These are phyloP conservation scores for Saturnia pavonia DNA, from an alignment of 2,888 invertebrate species.

Conservation along the genomic window DNA sequence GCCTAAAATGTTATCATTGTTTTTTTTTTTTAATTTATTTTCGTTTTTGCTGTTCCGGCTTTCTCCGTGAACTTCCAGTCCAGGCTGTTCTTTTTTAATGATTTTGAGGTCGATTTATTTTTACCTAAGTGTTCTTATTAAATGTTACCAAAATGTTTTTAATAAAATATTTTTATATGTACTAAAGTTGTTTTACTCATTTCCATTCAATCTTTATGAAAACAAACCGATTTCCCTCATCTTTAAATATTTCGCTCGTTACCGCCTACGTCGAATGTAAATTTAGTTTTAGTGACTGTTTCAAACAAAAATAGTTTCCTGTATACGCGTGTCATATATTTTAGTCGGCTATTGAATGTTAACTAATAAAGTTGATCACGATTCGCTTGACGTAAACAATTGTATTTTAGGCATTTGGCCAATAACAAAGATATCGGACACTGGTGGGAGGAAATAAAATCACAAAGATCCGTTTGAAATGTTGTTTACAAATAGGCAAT, in stretches of 20 bases:
- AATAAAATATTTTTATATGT: slow-evolving; percentile 84
- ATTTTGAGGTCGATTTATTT: slow-evolving; percentile 83
- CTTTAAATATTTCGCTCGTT: slow-evolving; percentile 22
- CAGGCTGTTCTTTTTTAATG: slow-evolving; percentile 82
- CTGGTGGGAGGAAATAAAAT: background rate
- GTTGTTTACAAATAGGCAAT: background rate
- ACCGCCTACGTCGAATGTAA: slow-evolving; percentile 32
- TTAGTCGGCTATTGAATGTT: slow-evolving; percentile 31
- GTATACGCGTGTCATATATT: slow-evolving; percentile 40
- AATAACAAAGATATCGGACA: slow-evolving; percentile 37
- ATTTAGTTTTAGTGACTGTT: slow-evolving; percentile 38
- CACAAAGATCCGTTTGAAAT: background rate
- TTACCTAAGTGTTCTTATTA: slow-evolving; percentile 84
- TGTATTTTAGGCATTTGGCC: slow-evolving; percentile 47
- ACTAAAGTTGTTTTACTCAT: slow-evolving; percentile 54
- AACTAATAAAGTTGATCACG: slow-evolving; percentile 52
- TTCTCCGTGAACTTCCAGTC: slow-evolving; percentile 82
- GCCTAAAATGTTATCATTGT: slow-evolving; percentile 81
- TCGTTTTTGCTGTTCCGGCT: slow-evolving; percentile 80
- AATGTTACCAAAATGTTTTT: slow-evolving; percentile 84
- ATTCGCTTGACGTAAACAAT: slow-evolving; percentile 49
- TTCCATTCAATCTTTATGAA: slow-evolving; percentile 3
- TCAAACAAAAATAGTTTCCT: slow-evolving; percentile 41
- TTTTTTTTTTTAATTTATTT: slow-evolving; percentile 79
- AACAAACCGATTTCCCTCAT: slow-evolving; percentile 14